Evolutionary conservation across 1,140 invertebrate species (phyloP), one percentile per base, ranked within the genome.

Genomic region (Glomeris maerens): DNA sequence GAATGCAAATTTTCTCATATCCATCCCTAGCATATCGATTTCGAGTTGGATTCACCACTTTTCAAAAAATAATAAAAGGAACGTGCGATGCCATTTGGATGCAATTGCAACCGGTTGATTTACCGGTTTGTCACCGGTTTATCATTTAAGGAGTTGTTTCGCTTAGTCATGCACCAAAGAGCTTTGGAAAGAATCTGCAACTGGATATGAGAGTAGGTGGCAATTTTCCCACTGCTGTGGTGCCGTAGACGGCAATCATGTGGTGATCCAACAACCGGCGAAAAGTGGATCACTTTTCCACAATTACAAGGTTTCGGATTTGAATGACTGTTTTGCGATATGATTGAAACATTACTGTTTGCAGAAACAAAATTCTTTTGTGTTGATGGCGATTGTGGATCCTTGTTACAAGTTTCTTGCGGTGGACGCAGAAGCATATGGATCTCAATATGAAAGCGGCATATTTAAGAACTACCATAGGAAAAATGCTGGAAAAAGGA

Each of bases 191-290:
- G 36, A 26, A 21, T 28, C 47, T 5, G 56, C 55, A 28, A 23
- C 54, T 36, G 42, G 49, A 26, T 62, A 57, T 39, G 20, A 54
- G 27, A 46, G 49, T 3, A 53, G 31, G 17, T 63, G 56, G 56
- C 47, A 57, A 38, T 62, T 63, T 51, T 60, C 55, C 2, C 47
- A 52, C 41, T 60, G 60, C 46, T 54, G 57, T 31, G 56, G 60
- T 1, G 58, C 55, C 23, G 41, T 63, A 27, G 59, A 61, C 47
- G 54, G 62, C 13, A 61, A 61, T 27, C 59, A 64, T 36, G 41
- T 64, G 7, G 27, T 54, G n/a, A 59, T 64, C 29, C 28, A 52
- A 26, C 47, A 44, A 0, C 59, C 59, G 1, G 20, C 27, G n/a
- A 52, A 42, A 27, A 49, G 55, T 28, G 59, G 61, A 28, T 40